Percentiles rank a stretch among this genome's conserved stretches.
Evolutionary conservation across 2,797 vertebrate genomes (phyloP).

Genomic region (Lagodon rhomboides): DNA sequence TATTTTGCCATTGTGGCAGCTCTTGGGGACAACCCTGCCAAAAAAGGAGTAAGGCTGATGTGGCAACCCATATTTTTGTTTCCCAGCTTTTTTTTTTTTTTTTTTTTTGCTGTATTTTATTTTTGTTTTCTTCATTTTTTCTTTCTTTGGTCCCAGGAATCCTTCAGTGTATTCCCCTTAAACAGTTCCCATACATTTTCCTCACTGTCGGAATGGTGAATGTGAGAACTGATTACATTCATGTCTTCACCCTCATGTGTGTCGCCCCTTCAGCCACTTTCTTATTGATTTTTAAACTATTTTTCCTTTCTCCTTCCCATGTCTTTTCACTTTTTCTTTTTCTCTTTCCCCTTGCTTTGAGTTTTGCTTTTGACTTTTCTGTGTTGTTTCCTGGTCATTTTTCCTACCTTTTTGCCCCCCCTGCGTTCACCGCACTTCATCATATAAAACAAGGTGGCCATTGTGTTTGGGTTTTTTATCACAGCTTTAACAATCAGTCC

Average conservation of each 20-base stretch:
- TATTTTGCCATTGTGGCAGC: slow-evolving; percentile 99
- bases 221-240: slow-evolving; percentile 65
- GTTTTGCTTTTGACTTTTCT: slow-evolving; percentile 61
- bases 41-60: slow-evolving; percentile 94
- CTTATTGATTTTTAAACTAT: slow-evolving; percentile 60
- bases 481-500: slow-evolving; percentile 62
- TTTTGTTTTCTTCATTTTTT: slow-evolving; percentile 56
- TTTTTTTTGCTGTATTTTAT: slow-evolving; percentile 66
- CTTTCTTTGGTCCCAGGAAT: slow-evolving; percentile 67
- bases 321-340: slow-evolving; percentile 41
- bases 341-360: slow-evolving; percentile 54
- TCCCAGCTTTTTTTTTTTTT: slow-evolving; percentile 65
- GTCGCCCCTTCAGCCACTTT: slow-evolving; percentile 63
- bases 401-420: slow-evolving; percentile 63
- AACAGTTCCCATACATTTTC: slow-evolving; percentile 70
- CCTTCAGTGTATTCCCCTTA: slow-evolving; percentile 65
- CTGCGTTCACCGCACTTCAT: slow-evolving; percentile 57
- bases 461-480: slow-evolving; percentile 41
- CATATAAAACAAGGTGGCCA: slow-evolving; percentile 61
- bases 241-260: slow-evolving; percentile 71
- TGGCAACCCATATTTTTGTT: slow-evolving; percentile 74
- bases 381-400: slow-evolving; percentile 66
- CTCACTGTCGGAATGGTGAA: slow-evolving; percentile 65
- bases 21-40: slow-evolving; percentile 93
- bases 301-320: slow-evolving; percentile 64